Percentiles rank a stretch among this genome's conserved stretches.
phyloP scores from a whole-genome alignment of 2,888 invertebrate genomes.

The Pseudococcus longispinus region DNA sequence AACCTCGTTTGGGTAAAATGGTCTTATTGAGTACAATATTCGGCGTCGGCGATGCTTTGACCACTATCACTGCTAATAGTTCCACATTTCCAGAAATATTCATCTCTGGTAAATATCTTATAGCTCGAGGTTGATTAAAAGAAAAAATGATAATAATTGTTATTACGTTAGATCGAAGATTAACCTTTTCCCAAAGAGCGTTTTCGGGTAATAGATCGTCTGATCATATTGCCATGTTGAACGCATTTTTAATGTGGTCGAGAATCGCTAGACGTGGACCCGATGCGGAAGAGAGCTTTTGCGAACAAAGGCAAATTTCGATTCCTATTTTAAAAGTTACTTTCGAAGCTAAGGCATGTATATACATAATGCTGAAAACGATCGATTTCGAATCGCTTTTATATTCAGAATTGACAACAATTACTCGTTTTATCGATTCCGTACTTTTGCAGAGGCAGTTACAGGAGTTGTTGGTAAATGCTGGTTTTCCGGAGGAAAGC shows the following conservation, averaged over 20 bases:
- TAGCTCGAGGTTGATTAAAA: background rate
- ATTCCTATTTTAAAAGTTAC: constrained; percentile 89
- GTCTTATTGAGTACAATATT: constrained; percentile 93
- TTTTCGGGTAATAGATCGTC: constrained; percentile 87
- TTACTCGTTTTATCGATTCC: background rate
- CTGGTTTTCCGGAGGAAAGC: constrained; percentile 91
- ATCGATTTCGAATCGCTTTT: too few species aligned
- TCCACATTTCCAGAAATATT: constrained; percentile 65
- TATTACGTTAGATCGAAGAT: background rate
- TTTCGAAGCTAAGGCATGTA: constrained; percentile 83
- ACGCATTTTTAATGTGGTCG: constrained; percentile 80
- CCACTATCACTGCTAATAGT: constrained; percentile 93
- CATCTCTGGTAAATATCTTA: constrained; percentile 50
- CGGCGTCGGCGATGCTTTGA: constrained; percentile 87
- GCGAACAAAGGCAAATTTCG: constrained; percentile 89
- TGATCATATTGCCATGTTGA: constrained; percentile 94
- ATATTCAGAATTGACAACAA: background rate
- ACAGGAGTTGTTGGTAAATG: constrained; percentile 71
- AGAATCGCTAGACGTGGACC: constrained; percentile 66
- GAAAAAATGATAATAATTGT: background rate
- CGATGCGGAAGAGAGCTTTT: constrained; percentile 81
- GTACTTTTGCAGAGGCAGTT: constrained; percentile 68
- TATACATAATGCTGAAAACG: background rate
- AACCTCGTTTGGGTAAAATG: constrained; percentile 96
- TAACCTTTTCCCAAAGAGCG: constrained; percentile 71